Conservation (phyloP, 2,888 invertebrate genomes). For the Dorcus hopei region DNA sequence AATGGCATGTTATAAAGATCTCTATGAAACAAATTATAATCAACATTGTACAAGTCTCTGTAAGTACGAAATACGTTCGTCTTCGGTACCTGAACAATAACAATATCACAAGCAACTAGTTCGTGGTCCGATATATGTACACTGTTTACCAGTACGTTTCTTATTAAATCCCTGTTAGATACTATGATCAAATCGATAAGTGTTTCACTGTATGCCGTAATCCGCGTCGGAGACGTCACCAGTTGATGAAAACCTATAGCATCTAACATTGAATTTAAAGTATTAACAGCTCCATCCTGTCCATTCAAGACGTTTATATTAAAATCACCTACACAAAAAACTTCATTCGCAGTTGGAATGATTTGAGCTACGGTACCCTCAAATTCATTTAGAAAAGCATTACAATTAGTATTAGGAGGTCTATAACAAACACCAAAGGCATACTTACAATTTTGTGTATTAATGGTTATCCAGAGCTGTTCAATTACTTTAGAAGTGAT, state of each 20-base stretch:
- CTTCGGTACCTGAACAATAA: neutral
- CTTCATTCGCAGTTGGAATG: neutral
- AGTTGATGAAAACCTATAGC: neutral
- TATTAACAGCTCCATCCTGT: neutral
- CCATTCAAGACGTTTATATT: neutral
- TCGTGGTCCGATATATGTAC: neutral
- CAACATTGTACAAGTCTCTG: no score
- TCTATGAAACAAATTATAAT: neutral
- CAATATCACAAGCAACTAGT: neutral
- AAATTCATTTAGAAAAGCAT: neutral
- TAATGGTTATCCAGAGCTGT: neutral
- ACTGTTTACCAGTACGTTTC: no score
- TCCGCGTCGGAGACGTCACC: neutral
- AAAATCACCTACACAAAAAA: neutral
- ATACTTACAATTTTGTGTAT: neutral
- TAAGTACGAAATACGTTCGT: neutral
- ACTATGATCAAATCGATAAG: neutral
- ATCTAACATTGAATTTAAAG: neutral
- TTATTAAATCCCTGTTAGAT: neutral
- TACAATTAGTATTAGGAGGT: neutral
- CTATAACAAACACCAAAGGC: neutral
- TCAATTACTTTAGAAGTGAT: neutral
- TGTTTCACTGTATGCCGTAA: neutral
- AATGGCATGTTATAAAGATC: neutral
- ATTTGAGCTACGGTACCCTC: neutral